Evolutionary conservation across 2,113 vertebrate species (phyloP).

Genomic region (Clarias batrachus): DNA sequence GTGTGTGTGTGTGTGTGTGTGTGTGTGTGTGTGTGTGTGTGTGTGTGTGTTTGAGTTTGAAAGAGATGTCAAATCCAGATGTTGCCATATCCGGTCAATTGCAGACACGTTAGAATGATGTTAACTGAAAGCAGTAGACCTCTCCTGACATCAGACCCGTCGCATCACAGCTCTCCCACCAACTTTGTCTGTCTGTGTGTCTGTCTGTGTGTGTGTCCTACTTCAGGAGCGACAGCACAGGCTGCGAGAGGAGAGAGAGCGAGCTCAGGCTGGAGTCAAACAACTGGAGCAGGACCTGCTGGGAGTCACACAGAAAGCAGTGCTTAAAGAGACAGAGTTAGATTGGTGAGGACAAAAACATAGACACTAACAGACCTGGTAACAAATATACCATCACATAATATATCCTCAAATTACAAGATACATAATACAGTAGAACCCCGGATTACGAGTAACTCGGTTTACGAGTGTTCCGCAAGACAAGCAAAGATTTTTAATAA

Average conservation of each 20-base stretch:
- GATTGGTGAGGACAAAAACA: constrained; percentile 78
- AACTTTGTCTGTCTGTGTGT: no score
- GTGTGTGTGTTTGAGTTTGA: background rate
- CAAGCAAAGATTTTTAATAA: no score
- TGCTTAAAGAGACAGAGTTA: constrained; percentile 92
- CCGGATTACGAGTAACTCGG: no score
- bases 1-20: constrained; percentile 32
- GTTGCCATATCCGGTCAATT: constrained; percentile 43
- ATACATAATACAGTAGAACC: no score
- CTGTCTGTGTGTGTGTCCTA: no score
- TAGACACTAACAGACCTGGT: background rate
- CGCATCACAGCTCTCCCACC: constrained; percentile 17
- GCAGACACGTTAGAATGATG: constrained; percentile 26
- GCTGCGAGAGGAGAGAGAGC: constrained; percentile 79
- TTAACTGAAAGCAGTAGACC: constrained; percentile 60
- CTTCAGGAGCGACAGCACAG: constrained; percentile 81
- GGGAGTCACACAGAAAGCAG: constrained; percentile 85
- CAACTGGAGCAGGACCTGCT: constrained; percentile 93
- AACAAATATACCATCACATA: no score
- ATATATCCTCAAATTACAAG: no score
- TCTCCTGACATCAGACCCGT: constrained; percentile 76
- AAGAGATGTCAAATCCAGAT: constrained; percentile 46
- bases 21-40: constrained; percentile 21
- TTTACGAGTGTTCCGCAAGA: no score
- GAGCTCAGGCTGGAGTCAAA: constrained; percentile 66